A percentile compares a stretch with the other conserved stretches of the same genome.
These are phyloP conservation scores for Caenorhabditis latens DNA, from an alignment of 1,140 invertebrate species.

Conservation along the genomic window DNA sequence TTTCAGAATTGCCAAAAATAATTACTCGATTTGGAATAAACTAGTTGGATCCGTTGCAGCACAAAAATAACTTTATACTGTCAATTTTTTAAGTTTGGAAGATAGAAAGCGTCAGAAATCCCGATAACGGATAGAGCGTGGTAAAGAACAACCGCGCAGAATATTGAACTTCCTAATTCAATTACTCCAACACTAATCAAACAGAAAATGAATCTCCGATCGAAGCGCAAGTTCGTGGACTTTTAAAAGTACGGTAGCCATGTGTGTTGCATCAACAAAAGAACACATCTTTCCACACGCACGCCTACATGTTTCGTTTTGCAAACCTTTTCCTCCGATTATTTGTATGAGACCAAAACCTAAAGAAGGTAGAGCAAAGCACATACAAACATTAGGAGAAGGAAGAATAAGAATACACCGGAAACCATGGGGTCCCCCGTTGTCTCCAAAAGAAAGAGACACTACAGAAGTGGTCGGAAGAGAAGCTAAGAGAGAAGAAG, in stretches of 20 bases:
- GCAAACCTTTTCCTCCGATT: neutral
- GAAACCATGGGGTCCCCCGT: neutral
- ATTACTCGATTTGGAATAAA: too few relatives aligned
- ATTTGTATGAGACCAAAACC: slow-evolving; percentile 16
- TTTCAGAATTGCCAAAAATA: too few relatives aligned
- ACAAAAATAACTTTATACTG: too few relatives aligned
- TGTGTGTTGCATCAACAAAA: neutral
- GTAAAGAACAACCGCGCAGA: too few relatives aligned
- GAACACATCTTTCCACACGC: neutral
- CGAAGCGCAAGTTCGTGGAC: neutral
- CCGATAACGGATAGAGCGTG: too few relatives aligned
- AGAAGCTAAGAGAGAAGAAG: neutral
- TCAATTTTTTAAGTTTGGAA: too few relatives aligned
- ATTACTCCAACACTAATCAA: too few relatives aligned
- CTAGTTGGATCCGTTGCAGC: too few relatives aligned
- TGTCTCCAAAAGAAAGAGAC: neutral
- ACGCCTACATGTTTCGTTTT: neutral
- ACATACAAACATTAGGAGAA: slow-evolving; percentile 24
- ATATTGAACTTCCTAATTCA: too few relatives aligned
- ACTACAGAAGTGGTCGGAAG: neutral
- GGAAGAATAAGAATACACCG: slow-evolving; percentile 46
- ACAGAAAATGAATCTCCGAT: too few relatives aligned
- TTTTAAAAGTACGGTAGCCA: slow-evolving; percentile 23
- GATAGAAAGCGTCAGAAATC: too few relatives aligned
- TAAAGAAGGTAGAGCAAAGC: slow-evolving; percentile 48